phyloP scores from a whole-genome alignment of 2,888 invertebrate genomes.

The Prenolepis imparis region DNA sequence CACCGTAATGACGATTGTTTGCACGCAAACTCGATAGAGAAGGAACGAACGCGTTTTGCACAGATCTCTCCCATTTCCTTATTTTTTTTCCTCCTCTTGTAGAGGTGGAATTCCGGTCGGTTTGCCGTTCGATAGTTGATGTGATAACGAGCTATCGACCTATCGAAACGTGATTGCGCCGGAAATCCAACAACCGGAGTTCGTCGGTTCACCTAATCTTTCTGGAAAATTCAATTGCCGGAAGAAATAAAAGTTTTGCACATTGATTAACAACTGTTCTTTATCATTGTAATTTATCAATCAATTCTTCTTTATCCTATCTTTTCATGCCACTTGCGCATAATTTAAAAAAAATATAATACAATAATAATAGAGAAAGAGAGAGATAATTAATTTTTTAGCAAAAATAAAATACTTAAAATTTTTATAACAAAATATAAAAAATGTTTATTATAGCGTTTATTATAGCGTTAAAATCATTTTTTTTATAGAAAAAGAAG shows the following conservation, averaged over 20 bases:
- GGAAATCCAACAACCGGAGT: slow-evolving; percentile 22
- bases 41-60: slow-evolving; percentile 56
- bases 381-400: neutral
- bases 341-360: neutral
- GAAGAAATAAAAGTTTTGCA: neutral
- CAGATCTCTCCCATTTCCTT: slow-evolving; percentile 52
- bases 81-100: slow-evolving; percentile 29
- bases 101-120: slow-evolving; percentile 49
- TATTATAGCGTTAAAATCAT: neutral
- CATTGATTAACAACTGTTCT: neutral
- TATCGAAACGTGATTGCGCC: slow-evolving; percentile 44
- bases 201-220: slow-evolving; percentile 47
- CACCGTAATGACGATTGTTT: slow-evolving; percentile 60
- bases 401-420: neutral
- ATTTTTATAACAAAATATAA: neutral
- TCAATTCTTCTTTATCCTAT: neutral
- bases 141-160: slow-evolving; percentile 50
- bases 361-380: neutral
- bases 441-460: neutral
- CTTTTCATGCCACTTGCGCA: neutral
- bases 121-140: slow-evolving; percentile 49
- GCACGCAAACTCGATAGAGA: slow-evolving; percentile 37
- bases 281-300: neutral
- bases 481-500: neutral
- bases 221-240: slow-evolving; percentile 49